Evolutionary conservation across 2,797 vertebrate genomes (phyloP), one percentile per base, ranked within the genome.

Genomic region (Malurus leucopterus): DNA sequence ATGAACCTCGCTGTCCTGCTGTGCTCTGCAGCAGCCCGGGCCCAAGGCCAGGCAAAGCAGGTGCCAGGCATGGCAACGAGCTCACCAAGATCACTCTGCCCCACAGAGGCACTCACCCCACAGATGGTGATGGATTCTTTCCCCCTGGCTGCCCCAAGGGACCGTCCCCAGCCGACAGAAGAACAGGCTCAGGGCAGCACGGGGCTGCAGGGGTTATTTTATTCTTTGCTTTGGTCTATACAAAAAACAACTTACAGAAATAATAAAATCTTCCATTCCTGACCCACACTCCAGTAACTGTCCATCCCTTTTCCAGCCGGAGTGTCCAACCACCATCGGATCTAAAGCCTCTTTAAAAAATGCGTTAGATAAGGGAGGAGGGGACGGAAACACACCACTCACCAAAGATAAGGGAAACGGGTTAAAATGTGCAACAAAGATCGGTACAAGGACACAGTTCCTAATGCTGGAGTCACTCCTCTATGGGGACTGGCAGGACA

Each of bases 211-310:
- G 93, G 84, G 89, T 95, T 96, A 93, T 96, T 97, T 97, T 97
- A 97, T 97, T 95, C 86, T 96, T 96, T 96, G 96, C 97, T 98
- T 98, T 97, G 96, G 97, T 97, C 95, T 97, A 97, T 97, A 98
- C 97, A 98, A 97, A 97, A 97, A 97, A 97, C 95, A 96, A 96
- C 97, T 93, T 95, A 95, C 95, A 97, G 97, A 95, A 43, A 93
- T 96, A 96, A 97, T 97, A 96, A 97, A 96, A 95, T 94, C 94
- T 95, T 94, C 93, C 71, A 58, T 77, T 92, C 85, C 89, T 93
- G 88, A 96, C 83, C 89, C 85, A 88, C 89, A 61, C 91, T 91
- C 91, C 83, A 67, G 93, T 78, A 87, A 89, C 51, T 81, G 86
- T 89, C 89, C 88, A 90, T 78, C 91, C 96, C 84, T 92, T 92